Evolutionary conservation across 2,113 vertebrate species (phyloP).

Genomic region (Stegostoma tigrinum): DNA sequence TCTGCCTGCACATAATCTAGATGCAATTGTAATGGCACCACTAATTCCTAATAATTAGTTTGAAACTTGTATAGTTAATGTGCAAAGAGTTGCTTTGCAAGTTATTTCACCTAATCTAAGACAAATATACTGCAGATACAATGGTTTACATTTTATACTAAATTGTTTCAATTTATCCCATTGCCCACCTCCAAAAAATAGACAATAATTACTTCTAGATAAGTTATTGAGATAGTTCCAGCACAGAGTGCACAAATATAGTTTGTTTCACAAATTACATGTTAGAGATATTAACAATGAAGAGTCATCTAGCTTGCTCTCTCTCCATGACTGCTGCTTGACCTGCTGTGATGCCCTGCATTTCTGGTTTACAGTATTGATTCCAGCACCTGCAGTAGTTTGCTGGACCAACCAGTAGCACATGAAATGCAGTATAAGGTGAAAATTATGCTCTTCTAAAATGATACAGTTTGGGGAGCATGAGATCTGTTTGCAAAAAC

Average conservation of each 20-base stretch:
- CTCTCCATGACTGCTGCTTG: no score
- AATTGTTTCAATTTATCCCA: not conserved
- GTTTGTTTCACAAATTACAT: not conserved
- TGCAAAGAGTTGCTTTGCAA: not conserved
- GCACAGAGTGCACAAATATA: not conserved
- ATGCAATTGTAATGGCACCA: not conserved
- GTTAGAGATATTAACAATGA: not conserved
- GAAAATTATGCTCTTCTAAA: not conserved
- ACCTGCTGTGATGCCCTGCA: no score
- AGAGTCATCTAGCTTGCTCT: no score
- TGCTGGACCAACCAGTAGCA: not conserved
- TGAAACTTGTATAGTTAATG: not conserved
- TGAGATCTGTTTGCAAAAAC: not conserved
- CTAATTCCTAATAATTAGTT: not conserved
- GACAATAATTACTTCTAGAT: not conserved
- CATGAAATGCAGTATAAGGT: not conserved
- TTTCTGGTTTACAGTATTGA: no score
- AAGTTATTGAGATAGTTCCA: not conserved
- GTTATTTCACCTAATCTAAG: not conserved
- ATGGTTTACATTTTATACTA: not conserved
- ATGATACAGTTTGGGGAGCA: not conserved
- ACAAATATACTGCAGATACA: not conserved
- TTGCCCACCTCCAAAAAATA: not conserved
- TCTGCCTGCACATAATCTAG: not conserved
- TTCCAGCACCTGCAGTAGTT: no score